Conservation (phyloP, 2,113 vertebrate genomes). For the Lutjanus erythropterus region DNA sequence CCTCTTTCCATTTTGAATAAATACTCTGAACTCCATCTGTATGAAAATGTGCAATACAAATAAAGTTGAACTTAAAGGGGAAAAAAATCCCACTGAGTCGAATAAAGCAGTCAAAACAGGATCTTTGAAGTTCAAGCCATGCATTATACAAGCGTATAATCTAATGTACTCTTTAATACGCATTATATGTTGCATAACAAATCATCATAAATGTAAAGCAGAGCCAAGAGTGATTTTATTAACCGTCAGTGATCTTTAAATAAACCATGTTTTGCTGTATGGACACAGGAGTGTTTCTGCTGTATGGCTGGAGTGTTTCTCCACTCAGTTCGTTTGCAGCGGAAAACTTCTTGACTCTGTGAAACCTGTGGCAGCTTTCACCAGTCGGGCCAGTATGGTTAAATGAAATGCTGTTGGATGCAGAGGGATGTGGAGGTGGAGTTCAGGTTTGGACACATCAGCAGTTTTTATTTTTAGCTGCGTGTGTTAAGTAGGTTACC, state of each 20-base stretch:
- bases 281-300: background rate
- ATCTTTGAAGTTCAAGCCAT: background rate
- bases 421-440: constrained; percentile 34
- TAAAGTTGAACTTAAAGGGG: background rate
- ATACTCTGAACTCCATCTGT: background rate
- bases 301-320: background rate
- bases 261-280: background rate
- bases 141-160: background rate
- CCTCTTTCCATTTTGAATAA: too few species aligned
- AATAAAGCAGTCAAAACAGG: background rate
- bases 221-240: too few species aligned
- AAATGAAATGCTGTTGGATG: constrained; percentile 42
- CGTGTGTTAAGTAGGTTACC: constrained; percentile 72
- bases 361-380: constrained; percentile 23
- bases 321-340: background rate
- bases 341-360: background rate
- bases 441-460: constrained; percentile 63
- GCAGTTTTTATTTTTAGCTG: constrained; percentile 70
- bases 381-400: background rate
- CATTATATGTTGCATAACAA: background rate
- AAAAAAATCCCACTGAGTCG: too few species aligned
- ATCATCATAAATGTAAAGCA: too few species aligned
- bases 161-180: background rate
- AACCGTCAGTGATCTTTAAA: background rate
- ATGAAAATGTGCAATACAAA: background rate